Percentiles rank a stretch among this genome's conserved stretches.
Evolutionary conservation across 2,888 invertebrate species (phyloP).

Genomic region (Agapostemon virescens): DNA sequence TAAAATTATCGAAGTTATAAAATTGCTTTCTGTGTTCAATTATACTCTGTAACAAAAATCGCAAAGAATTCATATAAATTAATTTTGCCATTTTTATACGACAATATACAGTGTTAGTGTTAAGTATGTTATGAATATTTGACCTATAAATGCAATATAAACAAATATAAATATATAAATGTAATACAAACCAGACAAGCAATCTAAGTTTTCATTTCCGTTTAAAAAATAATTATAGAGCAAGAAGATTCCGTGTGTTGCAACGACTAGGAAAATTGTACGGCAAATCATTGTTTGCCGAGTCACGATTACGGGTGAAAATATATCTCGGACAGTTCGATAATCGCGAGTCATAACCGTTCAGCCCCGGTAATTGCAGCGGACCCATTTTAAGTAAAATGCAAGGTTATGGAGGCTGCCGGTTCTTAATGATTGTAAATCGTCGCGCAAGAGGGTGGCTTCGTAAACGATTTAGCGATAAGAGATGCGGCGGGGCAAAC

Average conservation of each 20-base stretch:
- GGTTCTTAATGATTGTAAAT: conserved; percentile 40
- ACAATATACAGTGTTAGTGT: no score
- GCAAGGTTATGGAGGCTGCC: conserved; percentile 2
- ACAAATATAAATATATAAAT: no score
- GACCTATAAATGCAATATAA: no score
- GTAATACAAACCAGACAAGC: no score
- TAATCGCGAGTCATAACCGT: conserved; percentile 14
- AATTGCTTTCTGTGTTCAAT: no score
- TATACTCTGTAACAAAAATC: no score
- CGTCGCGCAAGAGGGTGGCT: conserved; percentile 32
- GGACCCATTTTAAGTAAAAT: conserved; percentile 11
- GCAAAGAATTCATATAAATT: no score
- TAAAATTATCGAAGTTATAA: no score
- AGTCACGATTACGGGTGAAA: neutral
- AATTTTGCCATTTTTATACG: no score
- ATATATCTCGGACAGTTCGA: neutral
- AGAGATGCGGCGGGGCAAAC: conserved; percentile 16
- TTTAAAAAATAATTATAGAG: neutral
- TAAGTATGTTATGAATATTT: neutral
- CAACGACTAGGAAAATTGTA: neutral
- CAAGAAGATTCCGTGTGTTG: no score
- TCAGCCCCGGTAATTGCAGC: conserved; percentile 4
- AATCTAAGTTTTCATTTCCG: neutral
- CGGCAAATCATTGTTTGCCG: neutral
- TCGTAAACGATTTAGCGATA: conserved; percentile 50